Percentiles rank a stretch among this genome's conserved stretches.
Conservation (phyloP, 2,888 invertebrate species). For the Netelia fuscicornis region DNA sequence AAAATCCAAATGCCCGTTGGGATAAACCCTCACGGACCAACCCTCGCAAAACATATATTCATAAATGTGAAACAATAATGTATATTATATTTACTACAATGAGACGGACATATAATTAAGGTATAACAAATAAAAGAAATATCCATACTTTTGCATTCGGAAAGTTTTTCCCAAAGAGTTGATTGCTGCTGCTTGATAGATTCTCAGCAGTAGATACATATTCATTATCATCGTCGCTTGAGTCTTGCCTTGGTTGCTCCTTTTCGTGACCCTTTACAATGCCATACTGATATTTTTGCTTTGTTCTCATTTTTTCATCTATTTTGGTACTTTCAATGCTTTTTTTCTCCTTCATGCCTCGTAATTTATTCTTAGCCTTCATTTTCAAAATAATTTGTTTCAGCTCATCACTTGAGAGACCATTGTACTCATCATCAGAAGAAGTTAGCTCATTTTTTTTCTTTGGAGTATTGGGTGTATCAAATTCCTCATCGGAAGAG, state of each 20-base stretch:
- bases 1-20: neutral
- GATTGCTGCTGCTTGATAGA: neutral
- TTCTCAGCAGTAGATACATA: neutral
- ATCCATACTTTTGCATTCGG: neutral
- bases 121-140: neutral
- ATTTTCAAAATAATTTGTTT: neutral
- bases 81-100: neutral
- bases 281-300: neutral
- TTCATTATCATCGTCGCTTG: constrained; percentile 1
- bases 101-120: neutral
- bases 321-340: neutral
- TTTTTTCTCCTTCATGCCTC: neutral
- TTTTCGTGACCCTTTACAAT: neutral
- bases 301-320: neutral
- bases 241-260: neutral
- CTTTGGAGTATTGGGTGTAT: constrained; percentile 5
- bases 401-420: neutral
- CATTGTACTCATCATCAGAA: neutral
- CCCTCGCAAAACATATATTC: neutral
- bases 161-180: neutral
- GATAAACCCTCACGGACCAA: neutral
- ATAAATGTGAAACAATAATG: neutral
- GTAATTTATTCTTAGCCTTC: neutral
- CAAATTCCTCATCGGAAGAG: neutral
- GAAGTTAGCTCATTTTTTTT: neutral